These are phyloP conservation scores for Oncorhynchus gorbuscha DNA, from an alignment of 2,113 vertebrate species.

Conservation along the genomic window DNA sequence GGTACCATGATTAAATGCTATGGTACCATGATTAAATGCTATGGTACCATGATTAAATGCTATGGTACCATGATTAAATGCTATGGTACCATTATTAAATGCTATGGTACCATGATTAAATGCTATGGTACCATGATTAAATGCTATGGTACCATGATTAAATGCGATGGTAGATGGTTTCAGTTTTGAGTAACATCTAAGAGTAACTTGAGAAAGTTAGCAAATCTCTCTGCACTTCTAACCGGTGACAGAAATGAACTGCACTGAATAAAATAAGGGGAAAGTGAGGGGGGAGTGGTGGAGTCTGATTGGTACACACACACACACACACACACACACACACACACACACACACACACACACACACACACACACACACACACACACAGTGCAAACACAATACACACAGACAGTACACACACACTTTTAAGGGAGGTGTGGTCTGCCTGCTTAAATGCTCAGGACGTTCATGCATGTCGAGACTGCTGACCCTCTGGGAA, in stretches of 20 bases:
- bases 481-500: slow-evolving; percentile 71
- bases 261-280: slow-evolving; percentile 20
- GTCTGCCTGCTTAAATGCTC: slow-evolving; percentile 66
- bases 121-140: no score
- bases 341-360: background rate
- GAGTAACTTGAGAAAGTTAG: background rate
- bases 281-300: background rate
- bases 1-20: no score
- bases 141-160: no score
- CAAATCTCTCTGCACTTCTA: slow-evolving; percentile 15
- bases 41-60: no score
- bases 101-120: no score
- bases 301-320: slow-evolving; percentile 25
- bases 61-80: no score
- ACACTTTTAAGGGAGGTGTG: slow-evolving; percentile 26
- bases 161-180: no score
- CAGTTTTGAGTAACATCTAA: background rate
- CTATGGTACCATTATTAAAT: no score
- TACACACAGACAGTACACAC: no score
- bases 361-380: background rate
- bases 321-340: no score
- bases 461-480: slow-evolving; percentile 67
- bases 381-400: no score
- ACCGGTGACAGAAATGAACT: slow-evolving; percentile 47
- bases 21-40: no score